Base-by-base conservation (phyloP, 2,113 vertebrate species). In the Collichthys lucidus region DNA sequence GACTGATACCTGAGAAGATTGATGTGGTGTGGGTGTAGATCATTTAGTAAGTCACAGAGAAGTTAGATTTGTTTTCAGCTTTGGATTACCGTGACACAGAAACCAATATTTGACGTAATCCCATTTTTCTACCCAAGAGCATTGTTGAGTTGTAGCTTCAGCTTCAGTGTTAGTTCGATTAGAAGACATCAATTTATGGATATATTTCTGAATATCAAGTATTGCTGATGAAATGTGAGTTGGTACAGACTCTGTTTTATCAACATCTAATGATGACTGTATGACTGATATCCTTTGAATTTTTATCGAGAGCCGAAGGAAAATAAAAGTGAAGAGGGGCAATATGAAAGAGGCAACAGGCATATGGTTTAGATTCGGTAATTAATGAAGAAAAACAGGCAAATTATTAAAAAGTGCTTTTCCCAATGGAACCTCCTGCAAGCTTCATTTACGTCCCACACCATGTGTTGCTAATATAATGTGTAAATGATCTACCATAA, bases 1-100 rank as follows among this genome's bases (percentile, higher is more conserved):
- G 31, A 47, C n/a, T 2, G 72, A 77, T 65, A 78, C 57, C 50
- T 52, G 63, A 80, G 61, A 63, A 16, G 64, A 46, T 22, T 74
- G 40, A 60, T 64, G 46, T 69, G 19, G 22, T 49, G 29, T 74
- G 10, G 26, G 46, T 31, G 47, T 14, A 63, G 52, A 19, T 52
- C 26, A 49, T 60, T 57, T 49, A 11, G 12, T 53, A 46, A 74
- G 20, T 69, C 9, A 42, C 20, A 46, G 20, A 61, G 40, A 22
- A 7, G 19, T 56, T 26, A 11, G 17, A 11, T 52, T 74, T 42
- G 4, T 55, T 75, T 77, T 17, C 5, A 49, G 11, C 1, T 46
- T 53, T 62, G 49, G 20, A 70, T 82, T 66, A 35, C 61, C 49
- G 14, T 46, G 20, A 61, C 63, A 68, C 14, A 19, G 2, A 26